A percentile compares a stretch with the other conserved stretches of the same genome.
Conservation (phyloP, 2,113 vertebrate species). For the Mastomys natalensis region DNA sequence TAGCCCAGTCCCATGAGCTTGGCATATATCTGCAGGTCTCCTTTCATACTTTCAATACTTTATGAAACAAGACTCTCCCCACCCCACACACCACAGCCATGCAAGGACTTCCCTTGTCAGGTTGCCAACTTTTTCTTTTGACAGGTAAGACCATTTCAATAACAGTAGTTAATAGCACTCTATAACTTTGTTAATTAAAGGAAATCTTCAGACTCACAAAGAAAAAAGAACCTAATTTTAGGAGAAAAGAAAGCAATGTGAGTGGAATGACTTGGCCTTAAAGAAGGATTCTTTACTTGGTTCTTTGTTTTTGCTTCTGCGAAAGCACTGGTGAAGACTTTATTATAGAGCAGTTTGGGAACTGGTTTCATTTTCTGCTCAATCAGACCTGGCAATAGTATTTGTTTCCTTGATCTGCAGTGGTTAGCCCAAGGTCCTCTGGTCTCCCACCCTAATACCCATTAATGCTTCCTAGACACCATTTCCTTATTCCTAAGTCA, state of each 20-base stretch:
- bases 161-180: not conserved
- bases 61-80: not conserved
- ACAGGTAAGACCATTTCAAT: not conserved
- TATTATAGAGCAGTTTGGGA: not conserved
- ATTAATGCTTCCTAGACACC: not conserved
- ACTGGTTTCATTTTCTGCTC: not conserved
- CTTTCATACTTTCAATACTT: not conserved
- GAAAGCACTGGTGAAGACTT: constrained; percentile 5
- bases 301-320: constrained; percentile 10
- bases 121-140: not conserved
- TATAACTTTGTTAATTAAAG: constrained; percentile 32
- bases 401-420: constrained; percentile 22
- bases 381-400: not conserved
- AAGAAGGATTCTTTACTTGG: constrained; percentile 22
- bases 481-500: constrained; percentile 26
- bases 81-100: not conserved
- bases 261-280: constrained; percentile 28
- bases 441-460: not conserved
- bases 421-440: not conserved
- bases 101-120: not conserved
- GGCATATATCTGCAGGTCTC: not conserved
- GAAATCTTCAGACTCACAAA: constrained; percentile 9
- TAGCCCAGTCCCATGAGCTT: not conserved
- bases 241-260: constrained; percentile 34
- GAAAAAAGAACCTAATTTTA: not conserved